Evolutionary conservation across 2,113 vertebrate species (phyloP).

Genomic region (Limanda limanda): DNA sequence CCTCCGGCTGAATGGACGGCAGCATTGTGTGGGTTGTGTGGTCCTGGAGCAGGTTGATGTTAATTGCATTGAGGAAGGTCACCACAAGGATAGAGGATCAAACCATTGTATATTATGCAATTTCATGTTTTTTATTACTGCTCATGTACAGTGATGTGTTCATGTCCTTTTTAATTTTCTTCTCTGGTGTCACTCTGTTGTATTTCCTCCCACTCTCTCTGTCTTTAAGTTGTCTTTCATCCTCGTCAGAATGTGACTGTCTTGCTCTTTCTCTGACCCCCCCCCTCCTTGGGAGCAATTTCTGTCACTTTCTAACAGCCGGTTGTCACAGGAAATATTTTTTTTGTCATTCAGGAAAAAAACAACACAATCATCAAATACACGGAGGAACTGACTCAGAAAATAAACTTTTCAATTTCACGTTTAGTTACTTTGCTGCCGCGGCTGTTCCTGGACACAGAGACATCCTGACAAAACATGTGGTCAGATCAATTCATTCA

Average conservation of each 20-base stretch:
- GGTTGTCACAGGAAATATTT: constrained; percentile 44
- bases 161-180: background rate
- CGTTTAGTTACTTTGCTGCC: background rate
- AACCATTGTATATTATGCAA: background rate
- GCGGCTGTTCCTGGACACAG: background rate
- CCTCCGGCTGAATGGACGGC: background rate
- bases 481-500: background rate
- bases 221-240: constrained; percentile 9
- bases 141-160: background rate
- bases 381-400: background rate
- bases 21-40: background rate
- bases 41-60: background rate
- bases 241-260: constrained; percentile 9
- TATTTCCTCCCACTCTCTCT: background rate
- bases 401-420: background rate
- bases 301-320: constrained; percentile 32
- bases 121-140: background rate
- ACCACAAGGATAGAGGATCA: background rate
- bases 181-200: background rate
- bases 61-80: background rate
- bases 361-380: constrained; percentile 7
- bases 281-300: constrained; percentile 6
- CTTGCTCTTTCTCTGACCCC: background rate
- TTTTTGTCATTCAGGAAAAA: constrained; percentile 37
- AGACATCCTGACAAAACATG: background rate